phyloP scores from a whole-genome alignment of 2,113 vertebrate genomes.

The Pterocles gutturalis region DNA sequence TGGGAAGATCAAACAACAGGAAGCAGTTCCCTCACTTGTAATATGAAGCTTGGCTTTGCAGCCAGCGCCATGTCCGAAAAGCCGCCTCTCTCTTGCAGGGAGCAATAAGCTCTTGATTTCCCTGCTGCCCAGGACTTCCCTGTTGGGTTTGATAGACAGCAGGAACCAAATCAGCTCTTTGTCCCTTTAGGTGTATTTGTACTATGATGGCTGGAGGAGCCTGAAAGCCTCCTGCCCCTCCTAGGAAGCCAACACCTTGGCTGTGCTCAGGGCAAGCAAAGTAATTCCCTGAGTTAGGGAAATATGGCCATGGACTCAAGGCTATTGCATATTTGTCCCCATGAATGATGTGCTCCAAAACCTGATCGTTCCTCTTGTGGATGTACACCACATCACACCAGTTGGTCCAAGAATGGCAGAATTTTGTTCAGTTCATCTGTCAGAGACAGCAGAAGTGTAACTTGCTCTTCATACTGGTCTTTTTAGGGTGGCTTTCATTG shows the following conservation, averaged over 20 bases:
- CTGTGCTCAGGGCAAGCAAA: neutral
- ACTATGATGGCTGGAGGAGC: neutral
- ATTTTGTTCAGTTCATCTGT: neutral
- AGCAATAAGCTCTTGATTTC: neutral
- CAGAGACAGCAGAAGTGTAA: neutral
- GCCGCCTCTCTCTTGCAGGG: neutral
- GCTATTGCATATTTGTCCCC: neutral
- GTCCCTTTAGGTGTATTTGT: neutral
- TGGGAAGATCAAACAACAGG: constrained; percentile 46
- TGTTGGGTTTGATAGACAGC: neutral
- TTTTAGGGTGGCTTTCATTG: neutral
- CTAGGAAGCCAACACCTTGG: neutral
- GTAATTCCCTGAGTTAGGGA: neutral
- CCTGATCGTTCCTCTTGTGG: neutral
- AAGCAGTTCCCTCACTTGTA: neutral
- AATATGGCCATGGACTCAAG: neutral
- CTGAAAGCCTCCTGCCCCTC: neutral
- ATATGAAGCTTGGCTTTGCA: neutral
- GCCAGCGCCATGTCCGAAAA: neutral
- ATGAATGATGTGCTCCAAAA: neutral
- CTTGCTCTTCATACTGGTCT: neutral
- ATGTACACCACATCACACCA: neutral
- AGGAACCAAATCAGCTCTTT: neutral
- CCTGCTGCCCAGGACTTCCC: neutral
- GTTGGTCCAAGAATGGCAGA: neutral